Percentiles rank a stretch among this genome's conserved stretches.
Conservation (phyloP, 2,113 vertebrate genomes). For the Tenebrosternarchus preto region DNA sequence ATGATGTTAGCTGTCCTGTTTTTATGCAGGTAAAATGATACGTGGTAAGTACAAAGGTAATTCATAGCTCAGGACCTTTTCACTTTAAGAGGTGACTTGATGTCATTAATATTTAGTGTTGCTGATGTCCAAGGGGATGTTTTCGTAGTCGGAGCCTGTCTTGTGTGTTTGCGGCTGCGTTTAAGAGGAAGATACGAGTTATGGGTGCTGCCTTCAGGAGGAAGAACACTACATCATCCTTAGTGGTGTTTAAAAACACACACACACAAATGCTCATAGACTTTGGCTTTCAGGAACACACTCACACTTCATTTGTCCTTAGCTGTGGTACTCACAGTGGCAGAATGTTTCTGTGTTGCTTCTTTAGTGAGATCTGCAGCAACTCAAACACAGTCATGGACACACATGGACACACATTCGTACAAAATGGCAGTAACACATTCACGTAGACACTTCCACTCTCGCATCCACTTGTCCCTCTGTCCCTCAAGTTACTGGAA, state of each 20-base stretch:
- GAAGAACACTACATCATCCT: conserved; percentile 16
- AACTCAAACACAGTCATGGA: background rate
- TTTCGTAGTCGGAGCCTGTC: background rate
- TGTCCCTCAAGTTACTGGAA: background rate
- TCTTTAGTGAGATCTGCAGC: background rate
- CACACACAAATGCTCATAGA: background rate
- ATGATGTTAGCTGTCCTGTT: background rate
- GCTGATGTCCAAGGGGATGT: background rate
- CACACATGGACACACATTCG: background rate
- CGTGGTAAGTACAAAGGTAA: background rate
- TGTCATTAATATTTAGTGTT: background rate
- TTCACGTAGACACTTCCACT: background rate
- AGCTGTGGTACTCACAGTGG: conserved; percentile 5
- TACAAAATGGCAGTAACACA: conserved; percentile 3
- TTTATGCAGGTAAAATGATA: background rate
- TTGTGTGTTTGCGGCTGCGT: conserved; percentile 16
- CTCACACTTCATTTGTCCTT: background rate
- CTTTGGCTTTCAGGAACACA: background rate
- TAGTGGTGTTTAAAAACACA: background rate
- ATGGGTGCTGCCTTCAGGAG: conserved; percentile 14
- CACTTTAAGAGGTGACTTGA: background rate
- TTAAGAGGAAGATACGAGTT: conserved; percentile 7
- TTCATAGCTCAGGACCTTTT: background rate
- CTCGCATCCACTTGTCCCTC: background rate
- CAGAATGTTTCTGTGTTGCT: conserved; percentile 8